Base-by-base conservation (phyloP, 2,888 invertebrate genomes). In the Apamea anceps region DNA sequence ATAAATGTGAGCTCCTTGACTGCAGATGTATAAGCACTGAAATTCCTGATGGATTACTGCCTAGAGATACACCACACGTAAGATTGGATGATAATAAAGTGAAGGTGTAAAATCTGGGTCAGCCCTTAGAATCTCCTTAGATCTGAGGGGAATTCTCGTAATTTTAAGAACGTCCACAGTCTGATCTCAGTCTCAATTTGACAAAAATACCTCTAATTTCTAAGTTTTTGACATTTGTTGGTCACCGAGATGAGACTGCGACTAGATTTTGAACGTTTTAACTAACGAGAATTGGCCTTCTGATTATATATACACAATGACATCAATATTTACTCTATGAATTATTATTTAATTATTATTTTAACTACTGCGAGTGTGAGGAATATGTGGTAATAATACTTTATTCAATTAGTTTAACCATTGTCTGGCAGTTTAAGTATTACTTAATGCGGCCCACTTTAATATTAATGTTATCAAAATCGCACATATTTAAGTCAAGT, bases 1-100 rank as follows among this genome's bases (percentile, higher is more conserved):
- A 25, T 57, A 12, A 25, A 25, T 25, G n/a, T 25, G 48, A 93
- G 63, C 92, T 97, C 1, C 98, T 98, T 0, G 88, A 95, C 70
- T 98, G 98, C 91, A 94, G 96, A 78, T 98, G 98, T 87, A 95
- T 97, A 0, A 91, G 93, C 1, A 94, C 95, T 1, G 87, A 92
- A 1, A 96, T 97, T 81, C 97, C 97, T 62, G 97, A 96, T 77
- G 94, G 93, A 45, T 90, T 97, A 57, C 74, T 79, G 2, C 81
- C 94, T 0, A 91, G 93, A 28, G 93, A 37, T 80, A 96, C 95
- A 28, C 97, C 97, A 18, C 97, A 97, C 95, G 97, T 37, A 37
- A 84, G 86, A 87, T 72, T 51, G 6, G 32, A 2, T 32, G 32
- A 32, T 32, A 32, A 32, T 32, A 32, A 60, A 57, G n/a, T 32